Percentiles rank a stretch among this genome's conserved stretches.
phyloP scores from a whole-genome alignment of 2,797 vertebrate genomes.

The Anguilla pacifica region DNA sequence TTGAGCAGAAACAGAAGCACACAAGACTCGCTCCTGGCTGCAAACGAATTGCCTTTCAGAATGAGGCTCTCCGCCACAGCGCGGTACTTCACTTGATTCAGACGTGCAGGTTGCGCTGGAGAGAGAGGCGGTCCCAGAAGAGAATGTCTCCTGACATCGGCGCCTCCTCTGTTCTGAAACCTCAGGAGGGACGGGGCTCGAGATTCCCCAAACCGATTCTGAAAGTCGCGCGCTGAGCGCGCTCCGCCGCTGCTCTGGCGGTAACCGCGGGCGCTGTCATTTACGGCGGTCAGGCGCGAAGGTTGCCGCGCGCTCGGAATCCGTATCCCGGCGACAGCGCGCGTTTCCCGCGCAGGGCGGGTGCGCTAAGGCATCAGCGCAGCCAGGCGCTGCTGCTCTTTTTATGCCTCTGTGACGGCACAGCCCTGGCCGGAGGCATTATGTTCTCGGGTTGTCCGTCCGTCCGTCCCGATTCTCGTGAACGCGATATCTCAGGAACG shows the following conservation, averaged over 20 bases:
- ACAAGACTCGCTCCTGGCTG: background rate
- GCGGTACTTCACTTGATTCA: constrained; percentile 5
- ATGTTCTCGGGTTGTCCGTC: no score
- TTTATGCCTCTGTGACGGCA: no score
- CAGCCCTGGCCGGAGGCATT: no score
- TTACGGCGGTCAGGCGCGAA: background rate
- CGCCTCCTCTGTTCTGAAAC: background rate
- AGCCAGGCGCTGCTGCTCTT: background rate
- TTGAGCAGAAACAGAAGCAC: background rate
- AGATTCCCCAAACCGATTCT: background rate
- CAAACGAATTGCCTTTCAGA: constrained; percentile 13
- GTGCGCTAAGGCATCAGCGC: background rate
- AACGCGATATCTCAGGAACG: no score
- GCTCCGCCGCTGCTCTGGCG: background rate
- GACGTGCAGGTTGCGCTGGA: background rate
- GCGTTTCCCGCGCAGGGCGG: background rate
- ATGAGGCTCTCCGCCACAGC: background rate
- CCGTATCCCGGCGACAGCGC: background rate
- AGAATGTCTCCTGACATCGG: background rate
- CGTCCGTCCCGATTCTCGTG: no score
- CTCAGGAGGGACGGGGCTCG: background rate
- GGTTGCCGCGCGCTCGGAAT: background rate
- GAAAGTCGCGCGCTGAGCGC: background rate
- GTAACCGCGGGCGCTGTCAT: background rate
- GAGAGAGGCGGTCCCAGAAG: background rate